Evolutionary conservation across 2,113 vertebrate genomes (phyloP).

Genomic region (Trogon melanurus): DNA sequence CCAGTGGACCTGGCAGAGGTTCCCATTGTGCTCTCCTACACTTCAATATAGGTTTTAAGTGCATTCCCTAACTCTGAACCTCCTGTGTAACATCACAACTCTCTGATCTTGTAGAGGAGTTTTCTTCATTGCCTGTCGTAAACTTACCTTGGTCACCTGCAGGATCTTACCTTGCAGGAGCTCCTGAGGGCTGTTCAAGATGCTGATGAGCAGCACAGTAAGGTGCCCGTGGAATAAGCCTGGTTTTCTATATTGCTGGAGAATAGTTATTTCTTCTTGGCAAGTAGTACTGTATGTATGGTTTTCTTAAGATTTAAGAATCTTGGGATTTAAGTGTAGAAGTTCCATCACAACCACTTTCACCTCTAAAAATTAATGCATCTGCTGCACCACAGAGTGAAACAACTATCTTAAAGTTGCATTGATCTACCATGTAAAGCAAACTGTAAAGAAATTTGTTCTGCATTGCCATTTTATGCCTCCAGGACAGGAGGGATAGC

Average conservation of each 20-base stretch:
- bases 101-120: background rate
- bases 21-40: background rate
- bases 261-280: background rate
- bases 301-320: background rate
- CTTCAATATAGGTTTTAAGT: background rate
- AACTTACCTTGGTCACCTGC: background rate
- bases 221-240: background rate
- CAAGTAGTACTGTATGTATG: background rate
- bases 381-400: background rate
- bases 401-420: background rate
- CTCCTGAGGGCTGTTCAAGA: background rate
- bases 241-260: background rate
- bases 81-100: background rate
- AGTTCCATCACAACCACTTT: background rate
- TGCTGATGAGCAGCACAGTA: background rate
- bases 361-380: background rate
- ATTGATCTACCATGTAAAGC: background rate
- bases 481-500: background rate
- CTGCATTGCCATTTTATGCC: background rate
- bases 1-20: background rate
- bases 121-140: background rate
- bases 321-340: background rate
- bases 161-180: rapidly evolving
- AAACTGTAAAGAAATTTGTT: background rate
- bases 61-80: background rate